Evolutionary conservation across 1,140 invertebrate species (phyloP), one percentile per base, ranked within the genome.

Genomic region (Drosophila eugracilis): DNA sequence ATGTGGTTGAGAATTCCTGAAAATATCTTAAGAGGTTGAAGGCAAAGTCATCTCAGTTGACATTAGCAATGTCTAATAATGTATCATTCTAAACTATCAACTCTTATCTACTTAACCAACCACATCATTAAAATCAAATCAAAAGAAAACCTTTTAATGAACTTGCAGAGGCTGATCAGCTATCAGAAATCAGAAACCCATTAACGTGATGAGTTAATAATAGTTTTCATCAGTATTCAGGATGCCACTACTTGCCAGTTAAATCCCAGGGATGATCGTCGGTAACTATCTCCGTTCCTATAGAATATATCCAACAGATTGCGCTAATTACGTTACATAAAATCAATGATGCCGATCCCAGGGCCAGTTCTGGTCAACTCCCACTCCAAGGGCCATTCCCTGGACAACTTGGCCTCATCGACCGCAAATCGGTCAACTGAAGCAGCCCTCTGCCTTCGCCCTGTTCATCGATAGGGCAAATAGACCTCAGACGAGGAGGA

Each of bases 381-480:
- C 36, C 21, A 32, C 3, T 24, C 63, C 47, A 37, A 9, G 41
- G 9, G 63, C 37, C 59, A 65, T 30, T 28, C 41, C 60, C 36
- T n/a, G 14, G 22, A 63, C 54, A 75, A 75, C 50, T 58, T 81
- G 42, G 77, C 63, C 55, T 75, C 60, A 39, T 48, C 49, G 41
- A 45, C 72, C 78, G 66, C 78, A 83, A 83, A 86, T 84, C 83
- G 80, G 80, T 59, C 72, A 84, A 57, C 75, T 78, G 63, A 78
- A 50, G 28, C 57, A 39, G 44, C 2, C 14, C 9, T 10, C 28
- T 3, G 30, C 32, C 4, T n/a, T n/a, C 15, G 5, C 39, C 28
- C 32, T 49, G 7, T 1, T 19, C 59, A 36, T 41, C 49, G 52
- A 73, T 59, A 52, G 54, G 62, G 41, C 78, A 70, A 73, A 85